These are phyloP conservation scores for Tapirus terrestris DNA, from an alignment of 2,113 vertebrate genomes.

Conservation along the genomic window DNA sequence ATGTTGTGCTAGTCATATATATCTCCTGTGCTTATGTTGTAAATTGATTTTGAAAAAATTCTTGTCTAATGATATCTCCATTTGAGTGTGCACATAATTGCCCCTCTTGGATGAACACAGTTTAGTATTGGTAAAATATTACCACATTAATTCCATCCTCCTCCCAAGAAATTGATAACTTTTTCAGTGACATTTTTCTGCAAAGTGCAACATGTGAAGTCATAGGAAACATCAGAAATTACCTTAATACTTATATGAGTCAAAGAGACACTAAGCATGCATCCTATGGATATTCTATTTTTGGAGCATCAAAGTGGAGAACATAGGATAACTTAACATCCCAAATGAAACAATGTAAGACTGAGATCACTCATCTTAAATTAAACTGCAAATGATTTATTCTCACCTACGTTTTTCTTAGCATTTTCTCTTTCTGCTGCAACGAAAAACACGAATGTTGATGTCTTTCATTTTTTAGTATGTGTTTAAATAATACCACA, in stretches of 20 bases:
- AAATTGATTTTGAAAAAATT: neutral
- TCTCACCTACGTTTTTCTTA: neutral
- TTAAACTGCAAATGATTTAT: conserved; percentile 4
- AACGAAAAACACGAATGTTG: neutral
- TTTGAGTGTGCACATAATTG: neutral
- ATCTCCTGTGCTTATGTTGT: neutral
- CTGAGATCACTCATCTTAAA: neutral
- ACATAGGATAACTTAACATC: neutral
- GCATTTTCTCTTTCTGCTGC: neutral
- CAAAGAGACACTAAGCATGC: neutral
- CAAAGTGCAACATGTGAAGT: neutral
- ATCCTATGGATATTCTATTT: neutral
- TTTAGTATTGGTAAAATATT: neutral
- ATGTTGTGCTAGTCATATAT: neutral
- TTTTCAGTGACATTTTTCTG: conserved; percentile 25
- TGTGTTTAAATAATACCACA: neutral
- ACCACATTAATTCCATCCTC: neutral
- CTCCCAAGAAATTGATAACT: neutral
- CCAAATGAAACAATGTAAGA: neutral
- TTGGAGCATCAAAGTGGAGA: neutral
- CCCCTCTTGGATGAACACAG: neutral
- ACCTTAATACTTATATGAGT: neutral
- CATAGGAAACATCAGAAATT: neutral
- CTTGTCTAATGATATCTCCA: neutral
- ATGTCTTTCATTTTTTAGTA: neutral